These are phyloP conservation scores for Aspidoscelis tigris DNA, from an alignment of 2,113 vertebrate species.

Conservation along the genomic window DNA sequence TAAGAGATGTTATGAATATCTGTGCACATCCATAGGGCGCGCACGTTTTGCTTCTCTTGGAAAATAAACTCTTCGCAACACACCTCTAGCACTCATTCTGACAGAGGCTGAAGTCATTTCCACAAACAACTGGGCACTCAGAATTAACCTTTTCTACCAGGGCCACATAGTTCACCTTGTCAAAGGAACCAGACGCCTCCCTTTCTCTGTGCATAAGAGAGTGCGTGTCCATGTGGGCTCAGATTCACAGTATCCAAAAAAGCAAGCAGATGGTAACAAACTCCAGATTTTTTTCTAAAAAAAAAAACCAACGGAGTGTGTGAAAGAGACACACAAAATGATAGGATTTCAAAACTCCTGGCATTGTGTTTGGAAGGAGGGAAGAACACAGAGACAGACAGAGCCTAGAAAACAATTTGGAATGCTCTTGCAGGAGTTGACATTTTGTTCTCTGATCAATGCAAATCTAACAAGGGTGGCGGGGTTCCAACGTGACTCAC, in stretches of 20 bases:
- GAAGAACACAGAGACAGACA: neutral
- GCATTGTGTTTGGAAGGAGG: neutral
- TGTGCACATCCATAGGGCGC: too few relatives aligned
- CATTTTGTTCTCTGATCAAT: neutral
- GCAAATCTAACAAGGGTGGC: neutral
- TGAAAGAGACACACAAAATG: neutral
- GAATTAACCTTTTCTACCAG: neutral
- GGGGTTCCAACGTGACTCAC: neutral
- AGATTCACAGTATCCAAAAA: neutral
- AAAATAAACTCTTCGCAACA: slow-evolving; percentile 23
- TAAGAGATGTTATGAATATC: too few relatives aligned
- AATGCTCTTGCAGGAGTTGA: neutral
- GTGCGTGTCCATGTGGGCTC: neutral
- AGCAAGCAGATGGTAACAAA: neutral
- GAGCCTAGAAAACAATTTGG: neutral
- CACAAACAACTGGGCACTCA: slow-evolving; percentile 44
- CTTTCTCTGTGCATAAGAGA: neutral
- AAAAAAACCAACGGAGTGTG: neutral
- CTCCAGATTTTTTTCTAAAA: neutral
- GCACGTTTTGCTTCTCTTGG: too few relatives aligned
- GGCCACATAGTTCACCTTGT: neutral
- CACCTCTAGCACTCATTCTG: slow-evolving; percentile 30
- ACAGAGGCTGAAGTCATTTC: slow-evolving; percentile 38
- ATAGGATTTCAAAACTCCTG: neutral
- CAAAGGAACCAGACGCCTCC: neutral